Evolutionary conservation across 2,888 invertebrate genomes (phyloP), one percentile per base, ranked within the genome.

Genomic region (Esperia sulphurella): DNA sequence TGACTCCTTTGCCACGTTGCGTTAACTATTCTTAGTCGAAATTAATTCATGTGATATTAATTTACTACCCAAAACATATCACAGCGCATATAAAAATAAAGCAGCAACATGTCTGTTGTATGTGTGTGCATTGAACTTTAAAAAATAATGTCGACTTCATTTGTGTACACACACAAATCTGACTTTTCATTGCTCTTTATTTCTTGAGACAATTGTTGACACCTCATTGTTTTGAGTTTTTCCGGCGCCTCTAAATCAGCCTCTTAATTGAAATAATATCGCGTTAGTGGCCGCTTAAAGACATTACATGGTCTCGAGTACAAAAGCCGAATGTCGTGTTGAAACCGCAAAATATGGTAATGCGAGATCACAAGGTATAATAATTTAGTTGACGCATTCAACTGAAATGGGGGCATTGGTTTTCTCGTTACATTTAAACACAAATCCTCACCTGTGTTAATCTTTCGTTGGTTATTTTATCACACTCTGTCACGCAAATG

Each of bases 191-290:
- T 83, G 79, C 79, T 56, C 77, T 72, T 83, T 79, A 83, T 82
- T 79, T 77, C 75, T 69, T 68, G 61, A 65, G 59, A 65, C 77
- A 71, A 78, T 76, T 71, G 79, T 76, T 71, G 76, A 71, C 80
- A 78, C 75, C 69, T 83, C 83, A 85, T 87, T 87, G 84, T 87
- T 83, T 82, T 80, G 76, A 78, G 73, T 81, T 83, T 86, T 86
- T 85, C 77, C 73, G 68, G 69, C 73, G 75, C 65, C 60, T 61
- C 73, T 86, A 85, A 84, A 86, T 85, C 80, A 81, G 74, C 65
- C 65, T 69, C 72, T 85, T 86, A 84, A 86, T 85, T 85, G 82
- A 82, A 79, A 81, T 85, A 79, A 83, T 84, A 82, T 80, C 79
- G 67, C 75, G 75, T 86, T 78, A 78, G 79, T 76, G 81, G 82